A percentile compares a stretch with the other conserved stretches of the same genome.
These are phyloP conservation scores for Glomeris maerens DNA, from an alignment of 1,140 invertebrate species.

Conservation along the genomic window DNA sequence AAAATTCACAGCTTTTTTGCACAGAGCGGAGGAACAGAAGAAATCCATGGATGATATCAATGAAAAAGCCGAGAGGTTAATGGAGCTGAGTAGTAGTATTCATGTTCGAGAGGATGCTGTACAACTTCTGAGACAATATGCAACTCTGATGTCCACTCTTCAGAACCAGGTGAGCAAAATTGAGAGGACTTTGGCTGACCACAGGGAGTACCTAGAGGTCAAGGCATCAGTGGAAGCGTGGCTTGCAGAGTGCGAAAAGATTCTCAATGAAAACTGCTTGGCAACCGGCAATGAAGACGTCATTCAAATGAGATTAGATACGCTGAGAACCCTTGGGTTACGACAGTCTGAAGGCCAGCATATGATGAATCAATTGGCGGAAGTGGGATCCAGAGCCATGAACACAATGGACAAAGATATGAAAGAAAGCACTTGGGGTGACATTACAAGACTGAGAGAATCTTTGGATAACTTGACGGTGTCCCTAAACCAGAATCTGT, in stretches of 20 bases:
- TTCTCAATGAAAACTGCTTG: slow-evolving; percentile 63
- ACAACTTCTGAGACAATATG: slow-evolving; percentile 63
- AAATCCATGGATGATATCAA: slow-evolving; percentile 63
- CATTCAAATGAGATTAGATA: slow-evolving; percentile 71
- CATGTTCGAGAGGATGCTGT: slow-evolving; percentile 72
- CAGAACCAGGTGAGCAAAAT: slow-evolving; percentile 55
- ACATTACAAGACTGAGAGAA: slow-evolving; percentile 55
- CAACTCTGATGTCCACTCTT: slow-evolving; percentile 53
- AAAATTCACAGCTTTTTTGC: slow-evolving; percentile 34
- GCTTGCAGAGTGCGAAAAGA: slow-evolving; percentile 58
- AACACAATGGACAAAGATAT: slow-evolving; percentile 62
- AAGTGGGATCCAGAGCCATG: slow-evolving; percentile 67
- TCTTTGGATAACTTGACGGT: slow-evolving; percentile 70
- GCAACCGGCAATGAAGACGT: slow-evolving; percentile 54
- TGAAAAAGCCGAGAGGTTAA: slow-evolving; percentile 68
- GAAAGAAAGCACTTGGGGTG: slow-evolving; percentile 55
- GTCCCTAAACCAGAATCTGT: slow-evolving; percentile 48
- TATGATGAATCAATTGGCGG: slow-evolving; percentile 57
- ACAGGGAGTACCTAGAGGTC: slow-evolving; percentile 72
- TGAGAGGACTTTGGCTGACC: slow-evolving; percentile 74
- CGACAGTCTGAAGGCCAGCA: slow-evolving; percentile 72
- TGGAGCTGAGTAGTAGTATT: slow-evolving; percentile 66
- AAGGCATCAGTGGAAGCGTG: slow-evolving; percentile 66
- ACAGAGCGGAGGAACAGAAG: slow-evolving; percentile 62
- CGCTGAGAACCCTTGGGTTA: slow-evolving; percentile 32